Base-by-base conservation (phyloP, 1,140 invertebrate species). In the Orius insidiosus region DNA sequence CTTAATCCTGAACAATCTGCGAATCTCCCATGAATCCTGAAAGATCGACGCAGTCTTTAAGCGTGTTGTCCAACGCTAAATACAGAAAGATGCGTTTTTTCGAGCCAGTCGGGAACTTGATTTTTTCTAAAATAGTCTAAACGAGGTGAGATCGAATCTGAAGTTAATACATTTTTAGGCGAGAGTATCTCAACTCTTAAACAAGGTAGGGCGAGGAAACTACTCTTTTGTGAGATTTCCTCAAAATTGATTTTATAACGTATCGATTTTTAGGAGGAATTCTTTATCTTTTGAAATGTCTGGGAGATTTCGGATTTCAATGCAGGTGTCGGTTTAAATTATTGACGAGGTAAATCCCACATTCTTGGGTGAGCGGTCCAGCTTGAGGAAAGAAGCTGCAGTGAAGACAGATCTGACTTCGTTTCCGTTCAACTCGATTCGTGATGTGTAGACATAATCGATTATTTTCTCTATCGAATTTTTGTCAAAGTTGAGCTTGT, bases 1-100 rank as follows among this genome's bases (percentile, higher is more conserved):
- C 55, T 85, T 83, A 87, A 59, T 86, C 82, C 56, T 80, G 77
- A 5, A 87, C 75, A 35, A 83, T 69, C 52, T 84, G 80, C 2
- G 78, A 78, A 58, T 84, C 75, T 49, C 74, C 71, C 1, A 73
- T 63, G 37, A 76, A 72, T 9, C 71, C 70, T 24, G 67, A 68
- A 54, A 87, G 65, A 50, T 81, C 78, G 30, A 70, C 70, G 59
- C 80, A 85, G 62, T 85, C 82, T 52, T 81, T 78, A n/a, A 89
- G 64, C 19, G 71, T 76, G 55, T 82, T 78, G 54, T 82, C 75
- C 32, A 72, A 64, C 30, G 79, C 78, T 48, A 86, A 61, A 60
- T 82, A 86, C 43, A 87, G 60, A 61, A n/a, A 87, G 67, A 59
- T 84, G 76, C n/a, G 75, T 74, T 68, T 85, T 43, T 11, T 51